Evolutionary conservation across 2,113 vertebrate genomes (phyloP), one percentile per base, ranked within the genome.

Genomic region (Propithecus coquereli): DNA sequence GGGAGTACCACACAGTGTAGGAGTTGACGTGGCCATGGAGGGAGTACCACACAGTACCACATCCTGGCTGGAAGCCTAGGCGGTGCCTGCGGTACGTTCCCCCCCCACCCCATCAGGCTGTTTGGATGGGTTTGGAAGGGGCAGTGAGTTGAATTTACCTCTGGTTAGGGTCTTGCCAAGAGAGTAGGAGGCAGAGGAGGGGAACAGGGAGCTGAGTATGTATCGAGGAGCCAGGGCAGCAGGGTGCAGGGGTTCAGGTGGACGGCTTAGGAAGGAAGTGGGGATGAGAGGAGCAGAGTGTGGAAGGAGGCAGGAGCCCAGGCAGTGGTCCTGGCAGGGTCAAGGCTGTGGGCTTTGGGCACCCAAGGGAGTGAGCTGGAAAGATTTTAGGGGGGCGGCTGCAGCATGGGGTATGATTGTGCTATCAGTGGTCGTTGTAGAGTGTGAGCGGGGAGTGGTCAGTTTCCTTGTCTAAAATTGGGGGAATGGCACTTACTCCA

Each of bases 161-260:
- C 30, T 16, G 5, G 57, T 5, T 40, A 18, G 23, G 25, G 43
- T 23, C 87, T 80, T 25, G 3, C n/a, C 1, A 16, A 23, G 74
- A 63, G 10, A 30, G 20, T 5, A 25, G 54, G 3, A 20, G 40
- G 89, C 13, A 13, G 43, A 2, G 25, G 40, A 25, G 8, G 22
- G 57, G 30, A 30, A 13, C 12, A 1, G 3, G 22, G 22, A 17
- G 43, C 18, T 3, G 8, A 8, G n/a, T 30, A 54, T 16, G 0
- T 8, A 34, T 37, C 4, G 0, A 12, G n/a, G 1, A 50, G 50
- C 50, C 50, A 14, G 52, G 52, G 52, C 16, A 2, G 54, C 20
- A 0, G 54, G 59, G 9, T 27, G 3, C 20, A 57, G 34, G 14
- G 45, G 40, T 43, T 17, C 40, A 27, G 8, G 43, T 4, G 16